Evolutionary conservation across 1,140 invertebrate genomes (phyloP), one percentile per base, ranked within the genome.

Genomic region (Drosophila kepulauana): DNA sequence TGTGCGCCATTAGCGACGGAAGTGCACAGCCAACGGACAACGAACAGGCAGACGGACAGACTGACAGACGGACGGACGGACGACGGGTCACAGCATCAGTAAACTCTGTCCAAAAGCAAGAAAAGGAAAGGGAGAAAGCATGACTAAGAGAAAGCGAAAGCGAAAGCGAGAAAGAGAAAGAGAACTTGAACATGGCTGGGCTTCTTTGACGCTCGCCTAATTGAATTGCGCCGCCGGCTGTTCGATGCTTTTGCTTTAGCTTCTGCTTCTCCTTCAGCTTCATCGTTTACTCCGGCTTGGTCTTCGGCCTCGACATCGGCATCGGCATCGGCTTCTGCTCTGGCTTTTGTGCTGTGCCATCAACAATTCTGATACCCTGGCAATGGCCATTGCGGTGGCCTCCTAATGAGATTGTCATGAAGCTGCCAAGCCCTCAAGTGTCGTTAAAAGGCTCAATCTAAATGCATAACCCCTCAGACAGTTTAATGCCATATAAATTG

Each of bases 141-240:
- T 20, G 45, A 33, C 2, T 11, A 46, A 6, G 28, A 54, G 1
- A 11, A 43, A 43, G 11, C 10, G 46, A 3, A 6, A 45, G 4
- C 35, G 8, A 38, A 8, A 35, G 28, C 28, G 11, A 63, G 48
- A 16, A 16, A 35, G 6, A 28, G 46, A 6, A 6, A 45, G 4
- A 59, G 8, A 38, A 20, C 6, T 8, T 13, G 45, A 41, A 20
- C 30, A 38, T 52, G 48, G 20, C 65, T 41, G 43, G 35, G 48
- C 70, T 45, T 54, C 61, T 62, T 57, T 74, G 74, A 63, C 51
- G 57, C 46, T 64, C 54, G 58, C 78, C 78, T 86, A 85, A 86
- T 85, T 85, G 82, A 85, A 85, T 86, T 81, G 59, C 15, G 69
- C 82, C 82, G 59, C 45, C 59, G 82, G 81, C 67, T 79, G 72